These are phyloP conservation scores for Brachyopa scutellaris DNA, from an alignment of 2,888 invertebrate species.

Conservation along the genomic window DNA sequence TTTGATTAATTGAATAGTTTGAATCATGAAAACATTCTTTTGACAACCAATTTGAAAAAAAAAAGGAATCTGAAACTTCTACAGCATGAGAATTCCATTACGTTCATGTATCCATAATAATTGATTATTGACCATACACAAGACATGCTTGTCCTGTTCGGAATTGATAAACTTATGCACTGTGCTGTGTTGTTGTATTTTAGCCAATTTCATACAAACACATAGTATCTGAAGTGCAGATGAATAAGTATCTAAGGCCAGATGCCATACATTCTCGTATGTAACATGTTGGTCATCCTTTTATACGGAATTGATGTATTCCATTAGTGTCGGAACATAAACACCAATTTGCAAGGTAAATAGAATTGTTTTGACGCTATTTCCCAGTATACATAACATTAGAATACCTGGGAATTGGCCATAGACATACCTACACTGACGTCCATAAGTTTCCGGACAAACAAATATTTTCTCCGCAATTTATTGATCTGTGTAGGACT, in stretches of 20 bases:
- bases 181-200: not conserved
- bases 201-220: not conserved
- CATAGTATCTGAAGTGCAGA: constrained; percentile 7
- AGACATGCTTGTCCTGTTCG: not conserved
- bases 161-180: not conserved
- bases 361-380: not conserved
- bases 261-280: too few relatives aligned
- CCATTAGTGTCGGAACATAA: constrained; percentile 39
- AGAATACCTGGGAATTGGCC: not conserved
- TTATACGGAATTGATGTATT: constrained; percentile 44
- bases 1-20: not conserved
- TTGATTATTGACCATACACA: not conserved
- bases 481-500: too few relatives aligned
- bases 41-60: not conserved
- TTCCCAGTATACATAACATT: not conserved
- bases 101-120: constrained; percentile 10
- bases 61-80: not conserved
- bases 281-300: constrained; percentile 27
- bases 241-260: constrained; percentile 37
- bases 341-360: constrained; percentile 47
- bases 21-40: not conserved
- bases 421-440: too few relatives aligned
- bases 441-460: too few relatives aligned
- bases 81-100: constrained; percentile 12
- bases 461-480: too few relatives aligned